A percentile compares a stretch with the other conserved stretches of the same genome.
These are phyloP conservation scores for Archaeoteleia sp. DNA, from an alignment of 2,888 invertebrate species.

Conservation along the genomic window DNA sequence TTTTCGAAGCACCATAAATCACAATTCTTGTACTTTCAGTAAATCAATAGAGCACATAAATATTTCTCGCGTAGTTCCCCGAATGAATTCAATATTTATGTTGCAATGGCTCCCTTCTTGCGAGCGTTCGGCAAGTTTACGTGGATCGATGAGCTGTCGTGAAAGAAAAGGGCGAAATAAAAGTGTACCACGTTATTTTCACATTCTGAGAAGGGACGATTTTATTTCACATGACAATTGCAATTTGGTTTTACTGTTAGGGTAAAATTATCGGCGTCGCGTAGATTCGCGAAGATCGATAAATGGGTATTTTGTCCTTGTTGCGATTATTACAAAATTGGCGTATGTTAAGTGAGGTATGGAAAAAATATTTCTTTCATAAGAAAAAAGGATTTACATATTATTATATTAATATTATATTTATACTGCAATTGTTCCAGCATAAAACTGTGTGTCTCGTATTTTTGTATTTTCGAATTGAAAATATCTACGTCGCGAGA, in stretches of 20 bases:
- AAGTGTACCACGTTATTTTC: constrained; percentile 19
- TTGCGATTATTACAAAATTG: too few species aligned
- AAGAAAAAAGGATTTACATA: too few species aligned
- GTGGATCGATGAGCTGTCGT: constrained; percentile 30
- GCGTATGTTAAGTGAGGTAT: too few species aligned
- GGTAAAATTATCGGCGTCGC: constrained; percentile 4
- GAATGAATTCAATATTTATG: constrained; percentile 36
- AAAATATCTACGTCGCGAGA: constrained; percentile 11
- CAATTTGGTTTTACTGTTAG: constrained; percentile 5
- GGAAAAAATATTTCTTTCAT: too few species aligned
- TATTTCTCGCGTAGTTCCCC: constrained; percentile 18
- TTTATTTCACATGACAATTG: constrained; percentile 9
- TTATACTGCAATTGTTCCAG: too few species aligned
- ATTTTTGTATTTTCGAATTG: constrained; percentile 1
- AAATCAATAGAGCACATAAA: constrained; percentile 24
- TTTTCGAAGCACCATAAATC: constrained; percentile 13
- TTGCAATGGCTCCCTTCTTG: constrained; percentile 19
- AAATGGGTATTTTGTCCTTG: too few species aligned
- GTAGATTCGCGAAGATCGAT: too few species aligned
- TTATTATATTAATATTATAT: too few species aligned
- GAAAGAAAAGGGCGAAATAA: constrained; percentile 15
- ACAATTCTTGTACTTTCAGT: constrained; percentile 16
- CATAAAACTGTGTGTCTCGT: too few species aligned
- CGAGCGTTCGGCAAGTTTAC: constrained; percentile 31
- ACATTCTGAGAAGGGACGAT: constrained; percentile 11